Percentiles rank a stretch among this genome's conserved stretches.
Conservation (phyloP, 2,888 invertebrate genomes). For the Fissipunctia ypsillon region DNA sequence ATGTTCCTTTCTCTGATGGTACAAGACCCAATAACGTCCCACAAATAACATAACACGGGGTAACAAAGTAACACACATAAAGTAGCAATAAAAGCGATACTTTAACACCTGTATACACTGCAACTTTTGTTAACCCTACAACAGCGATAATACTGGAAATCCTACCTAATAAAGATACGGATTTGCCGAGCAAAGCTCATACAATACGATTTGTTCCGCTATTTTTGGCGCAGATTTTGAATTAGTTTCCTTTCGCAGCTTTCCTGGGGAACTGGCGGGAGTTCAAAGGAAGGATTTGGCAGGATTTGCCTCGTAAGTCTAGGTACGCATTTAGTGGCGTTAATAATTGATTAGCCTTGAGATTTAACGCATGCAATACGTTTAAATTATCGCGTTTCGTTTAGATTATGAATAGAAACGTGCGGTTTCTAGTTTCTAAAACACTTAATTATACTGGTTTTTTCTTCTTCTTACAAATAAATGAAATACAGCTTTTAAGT, state of each 20-base stretch:
- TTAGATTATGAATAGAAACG: slow-evolving; percentile 23
- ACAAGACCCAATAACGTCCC: not conserved
- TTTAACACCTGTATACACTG: slow-evolving; percentile 45
- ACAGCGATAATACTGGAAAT: slow-evolving; percentile 54
- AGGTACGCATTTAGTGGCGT: slow-evolving; percentile 6
- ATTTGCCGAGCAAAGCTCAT: slow-evolving; percentile 59
- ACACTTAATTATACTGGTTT: not conserved
- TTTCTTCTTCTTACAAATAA: not conserved
- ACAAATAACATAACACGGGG: slow-evolving; percentile 9
- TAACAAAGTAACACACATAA: slow-evolving; percentile 31
- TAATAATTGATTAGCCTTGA: slow-evolving; percentile 47
- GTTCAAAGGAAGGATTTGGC: slow-evolving; percentile 27
- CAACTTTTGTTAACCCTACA: slow-evolving; percentile 49
- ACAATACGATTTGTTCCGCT: slow-evolving; percentile 58
- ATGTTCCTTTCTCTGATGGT: no score
- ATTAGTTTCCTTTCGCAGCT: slow-evolving; percentile 52
- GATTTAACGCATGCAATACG: slow-evolving; percentile 43
- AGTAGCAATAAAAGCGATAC: slow-evolving; percentile 30
- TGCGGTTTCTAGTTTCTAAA: slow-evolving; percentile 34
- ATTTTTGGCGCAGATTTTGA: slow-evolving; percentile 60
- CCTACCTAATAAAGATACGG: slow-evolving; percentile 61
- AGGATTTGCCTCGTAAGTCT: slow-evolving; percentile 7
- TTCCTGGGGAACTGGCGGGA: slow-evolving; percentile 21
- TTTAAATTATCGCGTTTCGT: slow-evolving; percentile 47
- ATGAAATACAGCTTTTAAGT: slow-evolving; percentile 8